Evolutionary conservation across 2,113 vertebrate genomes (phyloP).

Genomic region (Malurus alboscapulatus): DNA sequence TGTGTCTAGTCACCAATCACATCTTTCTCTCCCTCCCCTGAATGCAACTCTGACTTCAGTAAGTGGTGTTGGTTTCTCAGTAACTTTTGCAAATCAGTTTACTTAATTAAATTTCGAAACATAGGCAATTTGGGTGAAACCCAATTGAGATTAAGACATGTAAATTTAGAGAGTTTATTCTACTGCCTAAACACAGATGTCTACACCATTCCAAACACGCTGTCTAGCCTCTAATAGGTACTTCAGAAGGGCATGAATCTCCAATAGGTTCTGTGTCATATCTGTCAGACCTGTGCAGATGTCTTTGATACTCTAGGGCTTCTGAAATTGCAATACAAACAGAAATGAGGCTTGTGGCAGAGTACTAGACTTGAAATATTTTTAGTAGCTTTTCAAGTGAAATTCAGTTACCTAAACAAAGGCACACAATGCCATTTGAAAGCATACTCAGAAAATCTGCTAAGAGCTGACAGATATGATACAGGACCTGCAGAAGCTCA

Average conservation of each 20-base stretch:
- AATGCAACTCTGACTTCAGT: background rate
- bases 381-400: background rate
- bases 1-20: background rate
- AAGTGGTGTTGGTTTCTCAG: background rate
- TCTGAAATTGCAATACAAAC: constrained; percentile 11
- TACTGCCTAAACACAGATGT: constrained; percentile 10
- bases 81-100: background rate
- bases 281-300: constrained; percentile 3
- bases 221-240: background rate
- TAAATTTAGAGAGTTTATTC: background rate
- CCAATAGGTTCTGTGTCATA: background rate
- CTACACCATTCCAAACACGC: background rate
- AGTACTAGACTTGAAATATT: background rate
- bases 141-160: background rate
- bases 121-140: background rate
- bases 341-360: background rate
- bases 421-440: background rate
- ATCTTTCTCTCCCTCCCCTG: fast-evolving
- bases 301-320: constrained; percentile 1
- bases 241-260: background rate
- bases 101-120: constrained; percentile 13
- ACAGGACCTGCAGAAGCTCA: background rate
- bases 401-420: background rate
- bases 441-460: background rate
- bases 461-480: background rate